Evolutionary conservation across 2,113 vertebrate genomes (phyloP).

Genomic region (Seriola dumerili): DNA sequence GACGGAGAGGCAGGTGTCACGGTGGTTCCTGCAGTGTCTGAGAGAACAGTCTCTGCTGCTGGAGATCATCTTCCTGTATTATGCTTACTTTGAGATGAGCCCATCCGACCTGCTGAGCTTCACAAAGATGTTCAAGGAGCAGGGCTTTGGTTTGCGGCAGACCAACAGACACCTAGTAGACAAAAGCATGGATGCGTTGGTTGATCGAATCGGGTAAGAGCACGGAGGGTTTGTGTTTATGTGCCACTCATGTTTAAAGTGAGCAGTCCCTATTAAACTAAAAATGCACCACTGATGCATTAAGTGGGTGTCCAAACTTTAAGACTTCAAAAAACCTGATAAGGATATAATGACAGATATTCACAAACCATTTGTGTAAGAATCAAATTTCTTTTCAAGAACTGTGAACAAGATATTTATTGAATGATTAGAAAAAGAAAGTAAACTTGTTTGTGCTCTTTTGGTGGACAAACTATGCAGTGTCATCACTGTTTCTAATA

Average conservation of each 20-base stretch:
- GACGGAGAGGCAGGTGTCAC: slow-evolving; percentile 95
- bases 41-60: slow-evolving; percentile 95
- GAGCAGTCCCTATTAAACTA: background rate
- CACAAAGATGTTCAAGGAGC: slow-evolving; percentile 94
- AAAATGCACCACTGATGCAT: background rate
- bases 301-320: no score
- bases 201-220: slow-evolving; percentile 94
- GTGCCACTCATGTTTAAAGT: background rate
- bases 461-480: no score
- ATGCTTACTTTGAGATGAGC: slow-evolving; percentile 97
- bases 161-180: slow-evolving; percentile 96
- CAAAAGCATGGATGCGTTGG: slow-evolving; percentile 93
- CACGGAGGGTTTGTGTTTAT: background rate
- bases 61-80: slow-evolving; percentile 97
- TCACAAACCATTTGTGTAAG: no score
- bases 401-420: no score
- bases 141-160: slow-evolving; percentile 94
- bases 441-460: no score
- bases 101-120: slow-evolving; percentile 90
- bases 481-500: no score
- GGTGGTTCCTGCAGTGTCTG: slow-evolving; percentile 96
- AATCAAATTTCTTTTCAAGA: no score
- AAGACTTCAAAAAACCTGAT: no score
- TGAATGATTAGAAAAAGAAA: no score
- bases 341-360: no score